Conservation (phyloP, 2,113 vertebrate genomes). For the Cinclus mexicanus region DNA sequence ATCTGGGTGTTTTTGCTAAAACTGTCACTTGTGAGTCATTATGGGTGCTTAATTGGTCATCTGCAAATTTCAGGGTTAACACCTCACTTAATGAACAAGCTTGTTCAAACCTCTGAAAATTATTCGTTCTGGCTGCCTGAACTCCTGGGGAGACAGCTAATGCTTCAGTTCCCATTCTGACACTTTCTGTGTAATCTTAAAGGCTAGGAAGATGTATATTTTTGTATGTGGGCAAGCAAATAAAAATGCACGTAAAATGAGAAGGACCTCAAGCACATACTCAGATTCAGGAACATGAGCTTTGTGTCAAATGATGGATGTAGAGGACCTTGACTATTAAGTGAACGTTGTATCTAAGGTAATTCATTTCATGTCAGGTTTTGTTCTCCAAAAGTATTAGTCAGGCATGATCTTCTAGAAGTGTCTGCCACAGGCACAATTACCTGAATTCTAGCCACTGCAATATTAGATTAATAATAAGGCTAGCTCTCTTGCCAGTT, state of each 20-base stretch:
- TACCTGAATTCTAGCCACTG: background rate
- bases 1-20: slow-evolving; percentile 1
- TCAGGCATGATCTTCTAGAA: background rate
- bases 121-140: background rate
- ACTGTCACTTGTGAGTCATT: background rate
- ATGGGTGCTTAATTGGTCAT: slow-evolving; percentile 26
- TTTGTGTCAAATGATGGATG: background rate
- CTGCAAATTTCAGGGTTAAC: slow-evolving; percentile 37
- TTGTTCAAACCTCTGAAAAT: slow-evolving; percentile 9
- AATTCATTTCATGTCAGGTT: background rate
- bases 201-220: background rate
- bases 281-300: background rate
- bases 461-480: background rate
- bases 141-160: slow-evolving; percentile 16
- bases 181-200: background rate
- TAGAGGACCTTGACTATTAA: background rate
- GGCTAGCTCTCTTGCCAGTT: background rate
- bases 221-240: background rate
- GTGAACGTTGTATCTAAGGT: background rate
- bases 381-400: background rate
- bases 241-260: slow-evolving; percentile 2
- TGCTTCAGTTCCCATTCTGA: slow-evolving; percentile 13
- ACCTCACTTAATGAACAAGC: slow-evolving; percentile 15
- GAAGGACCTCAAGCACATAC: background rate
- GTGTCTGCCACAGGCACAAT: background rate